These are phyloP conservation scores for Cactoblastis cactorum DNA, from an alignment of 2,888 invertebrate species.

Conservation along the genomic window DNA sequence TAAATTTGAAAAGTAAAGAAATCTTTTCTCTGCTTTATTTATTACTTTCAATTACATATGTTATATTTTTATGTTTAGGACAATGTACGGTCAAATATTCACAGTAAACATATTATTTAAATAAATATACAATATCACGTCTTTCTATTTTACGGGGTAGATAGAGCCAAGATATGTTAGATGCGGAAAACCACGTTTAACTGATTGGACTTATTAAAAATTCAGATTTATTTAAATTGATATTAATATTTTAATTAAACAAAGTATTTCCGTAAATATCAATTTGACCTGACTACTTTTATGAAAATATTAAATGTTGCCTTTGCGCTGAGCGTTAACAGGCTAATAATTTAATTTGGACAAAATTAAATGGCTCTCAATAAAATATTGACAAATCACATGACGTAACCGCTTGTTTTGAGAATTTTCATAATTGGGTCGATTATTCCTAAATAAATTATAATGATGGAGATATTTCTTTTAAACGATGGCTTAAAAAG, in stretches of 20 bases:
- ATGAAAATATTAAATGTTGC: not conserved
- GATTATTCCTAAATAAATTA: not conserved
- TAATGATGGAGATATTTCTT: not conserved
- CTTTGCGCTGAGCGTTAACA: not conserved
- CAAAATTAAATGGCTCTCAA: not conserved
- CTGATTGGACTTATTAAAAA: not conserved
- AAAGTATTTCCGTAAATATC: not conserved
- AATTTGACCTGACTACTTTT: not conserved
- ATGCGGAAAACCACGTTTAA: too few relatives aligned
- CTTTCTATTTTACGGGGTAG: too few relatives aligned
- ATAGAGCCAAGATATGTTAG: too few relatives aligned
- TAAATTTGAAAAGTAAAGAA: too few relatives aligned
- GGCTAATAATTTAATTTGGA: constrained; percentile 11
- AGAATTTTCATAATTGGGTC: constrained; percentile 6
- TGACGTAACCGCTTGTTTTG: not conserved
- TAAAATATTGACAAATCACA: constrained; percentile 7
- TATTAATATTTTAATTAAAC: not conserved
- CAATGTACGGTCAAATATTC: too few relatives aligned
- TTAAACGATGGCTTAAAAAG: too few relatives aligned
- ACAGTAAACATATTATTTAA: too few relatives aligned
- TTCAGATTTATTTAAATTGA: not conserved
- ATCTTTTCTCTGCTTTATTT: too few relatives aligned
- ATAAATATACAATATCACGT: too few relatives aligned
- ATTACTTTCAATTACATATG: too few relatives aligned
- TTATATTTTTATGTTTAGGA: too few relatives aligned